Conservation (phyloP, 2,797 vertebrate genomes). For the Trichosurus vulpecula region DNA sequence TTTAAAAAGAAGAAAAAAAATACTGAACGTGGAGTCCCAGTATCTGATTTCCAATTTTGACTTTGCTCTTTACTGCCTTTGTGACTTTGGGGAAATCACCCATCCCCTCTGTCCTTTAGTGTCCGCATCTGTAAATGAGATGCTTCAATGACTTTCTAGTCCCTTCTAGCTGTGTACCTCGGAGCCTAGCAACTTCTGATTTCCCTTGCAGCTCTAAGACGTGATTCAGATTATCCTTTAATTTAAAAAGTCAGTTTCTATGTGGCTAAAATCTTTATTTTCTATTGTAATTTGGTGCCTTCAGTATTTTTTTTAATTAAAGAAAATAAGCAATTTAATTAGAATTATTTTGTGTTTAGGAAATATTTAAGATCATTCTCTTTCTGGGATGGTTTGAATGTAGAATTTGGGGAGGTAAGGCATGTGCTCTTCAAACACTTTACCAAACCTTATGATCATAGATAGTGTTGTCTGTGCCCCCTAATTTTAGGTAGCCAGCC, state of each 20-base stretch:
- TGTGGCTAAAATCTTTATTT: not conserved
- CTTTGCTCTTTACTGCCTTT: not conserved
- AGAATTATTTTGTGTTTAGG: not conserved
- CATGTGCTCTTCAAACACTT: too few species aligned
- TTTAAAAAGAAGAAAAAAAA: not conserved
- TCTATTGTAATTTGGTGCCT: not conserved
- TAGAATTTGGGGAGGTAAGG: not conserved
- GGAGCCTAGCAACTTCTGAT: not conserved
- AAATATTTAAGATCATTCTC: not conserved
- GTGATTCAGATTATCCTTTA: not conserved
- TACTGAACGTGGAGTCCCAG: not conserved
- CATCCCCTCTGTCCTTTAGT: not conserved
- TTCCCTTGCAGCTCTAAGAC: not conserved
- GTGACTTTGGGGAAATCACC: not conserved
- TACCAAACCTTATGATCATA: not conserved
- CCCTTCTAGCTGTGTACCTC: not conserved
- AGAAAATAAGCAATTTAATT: not conserved
- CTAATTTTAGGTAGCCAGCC: not conserved
- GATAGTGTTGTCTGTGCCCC: not conserved
- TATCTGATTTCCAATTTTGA: not conserved
- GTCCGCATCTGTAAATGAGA: not conserved
- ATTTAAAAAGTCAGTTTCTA: not conserved
- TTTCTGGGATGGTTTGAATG: not conserved
- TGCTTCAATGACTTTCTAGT: too few species aligned
- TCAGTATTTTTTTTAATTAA: not conserved